Percentiles rank a stretch among this genome's conserved stretches.
Evolutionary conservation across 2,797 vertebrate species (phyloP).

Genomic region (Mormyrops attenuatus): DNA sequence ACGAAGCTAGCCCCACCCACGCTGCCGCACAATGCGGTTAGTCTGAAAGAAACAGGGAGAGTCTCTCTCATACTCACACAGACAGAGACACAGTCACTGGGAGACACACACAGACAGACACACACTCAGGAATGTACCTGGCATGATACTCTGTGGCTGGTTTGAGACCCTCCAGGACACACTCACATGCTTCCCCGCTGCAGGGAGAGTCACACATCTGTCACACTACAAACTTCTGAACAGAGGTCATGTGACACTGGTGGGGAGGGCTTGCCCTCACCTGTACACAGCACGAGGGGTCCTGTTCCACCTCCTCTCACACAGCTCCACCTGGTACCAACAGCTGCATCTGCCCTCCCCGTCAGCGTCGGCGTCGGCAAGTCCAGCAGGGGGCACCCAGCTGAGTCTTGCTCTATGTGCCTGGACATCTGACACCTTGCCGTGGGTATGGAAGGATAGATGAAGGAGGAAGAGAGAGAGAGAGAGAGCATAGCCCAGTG

Average conservation of each 20-base stretch:
- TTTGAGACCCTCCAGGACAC: conserved; percentile 75
- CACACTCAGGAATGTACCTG: conserved; percentile 58
- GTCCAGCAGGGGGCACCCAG: conserved; percentile 66
- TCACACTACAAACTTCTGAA: not conserved
- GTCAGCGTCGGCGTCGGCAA: conserved; percentile 56
- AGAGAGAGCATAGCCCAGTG: not conserved
- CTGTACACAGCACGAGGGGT: conserved; percentile 79
- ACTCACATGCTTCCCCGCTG: conserved; percentile 80
- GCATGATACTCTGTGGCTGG: conserved; percentile 79
- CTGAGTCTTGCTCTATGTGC: conserved; percentile 65
- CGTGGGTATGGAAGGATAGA: not conserved
- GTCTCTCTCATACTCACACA: not conserved
- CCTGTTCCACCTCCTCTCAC: conserved; percentile 74
- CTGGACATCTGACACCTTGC: conserved; percentile 73
- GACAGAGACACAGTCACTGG: not conserved
- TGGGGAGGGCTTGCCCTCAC: conserved; percentile 44
- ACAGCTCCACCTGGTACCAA: conserved; percentile 76
- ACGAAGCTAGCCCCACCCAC: conserved; percentile 71
- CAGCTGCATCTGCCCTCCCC: conserved; percentile 61
- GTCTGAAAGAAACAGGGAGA: conserved; percentile 45
- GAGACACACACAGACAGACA: not conserved
- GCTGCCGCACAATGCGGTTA: conserved; percentile 67
- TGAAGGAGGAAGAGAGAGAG: not conserved
- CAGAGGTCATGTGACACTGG: not conserved
- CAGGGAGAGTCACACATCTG: conserved; percentile 19